A percentile compares a stretch with the other conserved stretches of the same genome.
Evolutionary conservation across 1,140 invertebrate species (phyloP).

Genomic region (Diorhabda sublineata): DNA sequence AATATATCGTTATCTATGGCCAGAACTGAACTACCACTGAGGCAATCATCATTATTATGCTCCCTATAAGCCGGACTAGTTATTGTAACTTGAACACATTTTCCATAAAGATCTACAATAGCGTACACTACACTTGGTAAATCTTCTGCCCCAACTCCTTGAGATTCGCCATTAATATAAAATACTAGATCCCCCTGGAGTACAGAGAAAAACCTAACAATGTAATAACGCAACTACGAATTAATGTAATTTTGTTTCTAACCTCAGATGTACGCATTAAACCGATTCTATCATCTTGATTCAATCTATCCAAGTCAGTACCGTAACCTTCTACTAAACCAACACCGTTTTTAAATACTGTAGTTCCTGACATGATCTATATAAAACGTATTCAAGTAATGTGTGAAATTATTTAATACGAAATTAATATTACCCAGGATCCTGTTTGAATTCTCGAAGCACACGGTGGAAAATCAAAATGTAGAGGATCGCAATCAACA

Average conservation of each 20-base stretch:
- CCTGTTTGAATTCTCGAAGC: constrained; percentile 78
- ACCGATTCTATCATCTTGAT: constrained; percentile 80
- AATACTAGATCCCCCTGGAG: constrained; percentile 76
- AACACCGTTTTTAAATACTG: constrained; percentile 78
- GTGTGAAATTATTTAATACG: neutral
- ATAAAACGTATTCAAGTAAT: constrained; percentile 24
- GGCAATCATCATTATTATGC: constrained; percentile 47
- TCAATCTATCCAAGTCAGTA: constrained; percentile 73
- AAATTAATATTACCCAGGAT: constrained; percentile 66
- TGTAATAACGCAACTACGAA: neutral
- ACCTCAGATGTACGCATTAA: constrained; percentile 76
- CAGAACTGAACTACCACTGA: constrained; percentile 46
- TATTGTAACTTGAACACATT: constrained; percentile 83
- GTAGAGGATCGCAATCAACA: constrained; percentile 77
- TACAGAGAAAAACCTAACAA: constrained; percentile 30
- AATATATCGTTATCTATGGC: constrained; percentile 46
- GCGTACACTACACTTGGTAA: constrained; percentile 76
- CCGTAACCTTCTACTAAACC: constrained; percentile 80
- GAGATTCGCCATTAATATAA: constrained; percentile 83
- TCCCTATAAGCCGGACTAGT: constrained; percentile 45
- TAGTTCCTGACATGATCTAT: constrained; percentile 78
- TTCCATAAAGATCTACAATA: constrained; percentile 87
- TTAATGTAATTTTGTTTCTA: constrained; percentile 28
- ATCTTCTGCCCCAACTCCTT: constrained; percentile 77
- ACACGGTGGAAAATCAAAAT: constrained; percentile 75